Base-by-base conservation (phyloP, 2,113 vertebrate genomes). In the Dicerorhinus sumatrensis region DNA sequence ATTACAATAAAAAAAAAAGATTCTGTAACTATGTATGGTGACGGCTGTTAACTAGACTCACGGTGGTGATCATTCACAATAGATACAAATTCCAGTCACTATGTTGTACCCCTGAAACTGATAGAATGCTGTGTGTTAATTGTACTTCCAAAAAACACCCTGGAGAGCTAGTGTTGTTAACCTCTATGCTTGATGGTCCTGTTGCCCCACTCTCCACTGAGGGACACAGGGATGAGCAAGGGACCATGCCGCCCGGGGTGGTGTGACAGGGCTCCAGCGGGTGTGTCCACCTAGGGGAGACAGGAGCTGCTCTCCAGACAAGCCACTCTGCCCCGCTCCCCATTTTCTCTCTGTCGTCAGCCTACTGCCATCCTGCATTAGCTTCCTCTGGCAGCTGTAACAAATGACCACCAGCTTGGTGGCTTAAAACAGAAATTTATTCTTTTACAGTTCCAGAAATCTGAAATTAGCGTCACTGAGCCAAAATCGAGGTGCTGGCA, bases 11-110 rank as follows among this genome's bases (percentile, higher is more conserved):
- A 63, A 63, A 81, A 29, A 63, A 25, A 58, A 80, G 6, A 80
- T 80, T 60, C 79, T 81, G 79, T 58, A 60, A 60, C n/a, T 27
- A 7, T 60, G 58, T 81, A 27, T 5, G 54, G 54, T 36, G 79
- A 81, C 23, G 7, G 7, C 9, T 39, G 23, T 39, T 27, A 23
- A n/a, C n/a, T 21, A 29, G 12, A 56, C 54, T 81, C 27, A 56
- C 2, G 2, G 33, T 14, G 18, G 54, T 29, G 7, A 60, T 39
- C 1, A 23, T 39, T 17, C 13, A 0, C 54, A 58, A 27, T 39
- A 60, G 20, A 60, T 39, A 13, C 33, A 81, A 39, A 39, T 39
- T 25, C 3, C 0, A 20, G 56, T 51, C 6, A 0, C 56, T 14
- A 39, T 21, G 0, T 25, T 17, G n/a, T 5, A 39, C n/a, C 39